phyloP scores from a whole-genome alignment of 2,797 vertebrate genomes.

The Sparidentex hasta region DNA sequence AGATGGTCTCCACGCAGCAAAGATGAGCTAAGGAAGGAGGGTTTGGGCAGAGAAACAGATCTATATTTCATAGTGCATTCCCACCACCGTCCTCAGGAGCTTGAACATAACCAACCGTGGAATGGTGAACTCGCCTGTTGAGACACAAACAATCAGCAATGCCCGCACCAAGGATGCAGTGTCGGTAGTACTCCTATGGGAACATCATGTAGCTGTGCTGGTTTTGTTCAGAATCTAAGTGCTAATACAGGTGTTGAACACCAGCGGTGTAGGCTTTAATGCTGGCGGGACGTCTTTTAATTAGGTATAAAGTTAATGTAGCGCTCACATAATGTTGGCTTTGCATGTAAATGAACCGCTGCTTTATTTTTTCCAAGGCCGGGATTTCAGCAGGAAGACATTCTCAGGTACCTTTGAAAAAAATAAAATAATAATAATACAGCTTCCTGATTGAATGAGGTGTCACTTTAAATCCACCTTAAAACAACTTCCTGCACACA shows the following conservation, averaged over 20 bases:
- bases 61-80: constrained; percentile 15
- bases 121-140: constrained; percentile 9
- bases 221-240: not conserved
- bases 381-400: not conserved
- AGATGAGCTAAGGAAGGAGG: constrained; percentile 10
- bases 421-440: too few relatives aligned
- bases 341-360: constrained; percentile 9
- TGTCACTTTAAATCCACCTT: not conserved
- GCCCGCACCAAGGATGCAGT: not conserved
- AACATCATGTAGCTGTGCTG: not conserved
- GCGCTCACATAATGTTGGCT: constrained; percentile 6
- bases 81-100: constrained; percentile 1
- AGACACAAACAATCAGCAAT: constrained; percentile 4
- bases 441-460: not conserved
- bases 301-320: constrained; percentile 40
- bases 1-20: constrained; percentile 23
- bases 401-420: not conserved
- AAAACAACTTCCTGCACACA: not conserved
- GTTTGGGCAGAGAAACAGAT: constrained; percentile 4
- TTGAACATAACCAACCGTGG: not conserved
- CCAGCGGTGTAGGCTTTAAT: not conserved
- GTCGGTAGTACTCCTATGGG: not conserved
- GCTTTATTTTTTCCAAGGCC: not conserved
- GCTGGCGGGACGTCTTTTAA: constrained; percentile 7
- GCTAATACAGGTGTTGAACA: constrained; percentile 1